Conservation (phyloP, 2,888 invertebrate genomes). For the Anaspis maculata region DNA sequence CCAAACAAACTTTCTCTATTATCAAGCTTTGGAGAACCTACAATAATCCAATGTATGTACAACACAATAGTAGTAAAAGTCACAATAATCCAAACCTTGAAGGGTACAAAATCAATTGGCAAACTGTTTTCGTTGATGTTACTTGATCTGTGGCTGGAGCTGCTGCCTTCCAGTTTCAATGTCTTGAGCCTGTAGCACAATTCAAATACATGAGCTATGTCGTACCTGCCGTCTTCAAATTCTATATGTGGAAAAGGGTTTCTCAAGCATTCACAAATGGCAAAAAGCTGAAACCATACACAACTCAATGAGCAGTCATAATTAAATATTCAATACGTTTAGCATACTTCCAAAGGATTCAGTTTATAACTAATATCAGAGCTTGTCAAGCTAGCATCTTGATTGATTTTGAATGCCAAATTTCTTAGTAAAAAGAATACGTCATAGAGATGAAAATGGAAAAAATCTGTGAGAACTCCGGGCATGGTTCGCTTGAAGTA, state of each 20-base stretch:
- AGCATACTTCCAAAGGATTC: constrained; percentile 66
- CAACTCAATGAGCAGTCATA: constrained; percentile 2
- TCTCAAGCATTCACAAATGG: constrained; percentile 82
- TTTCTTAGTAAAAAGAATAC: constrained; percentile 78
- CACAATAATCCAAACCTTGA: constrained; percentile 50
- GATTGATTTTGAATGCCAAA: constrained; percentile 67
- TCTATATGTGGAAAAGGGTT: constrained; percentile 77
- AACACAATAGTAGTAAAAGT: too few species aligned
- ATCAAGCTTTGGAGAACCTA: not conserved
- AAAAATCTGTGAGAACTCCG: constrained; percentile 69
- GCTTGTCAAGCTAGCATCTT: constrained; percentile 60
- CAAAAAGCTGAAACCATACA: constrained; percentile 61
- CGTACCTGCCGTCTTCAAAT: constrained; percentile 69
- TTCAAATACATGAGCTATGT: constrained; percentile 87
- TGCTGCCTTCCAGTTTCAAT: constrained; percentile 59
- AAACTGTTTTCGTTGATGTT: constrained; percentile 77
- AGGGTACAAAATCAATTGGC: constrained; percentile 72
- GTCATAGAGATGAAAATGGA: constrained; percentile 85
- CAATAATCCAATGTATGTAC: too few species aligned
- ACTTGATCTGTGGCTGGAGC: too few species aligned
- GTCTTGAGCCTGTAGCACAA: constrained; percentile 70
- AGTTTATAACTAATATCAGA: constrained; percentile 57
- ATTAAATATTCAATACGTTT: not conserved
- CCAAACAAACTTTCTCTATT: constrained; percentile 60
- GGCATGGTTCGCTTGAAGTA: constrained; percentile 75